Evolutionary conservation across 2,888 invertebrate genomes (phyloP), one percentile per base, ranked within the genome.

Genomic region (Drosophila acutilabella): DNA sequence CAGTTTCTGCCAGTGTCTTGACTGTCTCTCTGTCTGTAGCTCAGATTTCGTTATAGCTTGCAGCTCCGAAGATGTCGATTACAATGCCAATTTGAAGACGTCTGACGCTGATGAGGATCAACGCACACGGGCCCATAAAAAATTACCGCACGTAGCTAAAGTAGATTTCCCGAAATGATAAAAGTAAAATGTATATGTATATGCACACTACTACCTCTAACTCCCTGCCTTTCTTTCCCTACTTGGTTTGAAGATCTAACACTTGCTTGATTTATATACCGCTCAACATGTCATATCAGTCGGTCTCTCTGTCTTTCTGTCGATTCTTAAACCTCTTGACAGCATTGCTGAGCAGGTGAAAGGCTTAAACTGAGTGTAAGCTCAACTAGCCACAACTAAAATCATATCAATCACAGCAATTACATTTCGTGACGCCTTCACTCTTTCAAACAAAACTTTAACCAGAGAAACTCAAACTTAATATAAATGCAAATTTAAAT

Each of bases 401-500:
- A 47, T 73, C 86, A 73, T 78, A 82, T 88, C 88, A 82, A 83
- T 85, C 86, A 75, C 42, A 62, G 51, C 78, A 79, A 79, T 78
- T 79, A 78, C 68, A 56, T 48, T 61, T 68, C 44, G 67, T 51
- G 51, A 74, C 66, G 57, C 80, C 59, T 68, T 13, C 42, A 54
- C 53, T 47, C 40, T 56, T 30, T 30, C 50, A 59, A 44, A n/a
- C 50, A 59, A 69, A 74, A 74, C 38, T 36, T 23, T 13, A 13
- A 36, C 36, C 13, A 13, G 36, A n/a, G 64, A 70, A 81, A 88
- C 71, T 80, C 82, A 70, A 81, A 88, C 71, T 80, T 85, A 88
- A 83, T 83, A 85, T 83, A 83, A 88, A 83, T 83, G 83, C 88
- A 83, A 83, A 83, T 83, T 80, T 51, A 54, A 75, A 81, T 83